Conservation (phyloP, 2,797 vertebrate genomes). For the Acanthurus lineatus region DNA sequence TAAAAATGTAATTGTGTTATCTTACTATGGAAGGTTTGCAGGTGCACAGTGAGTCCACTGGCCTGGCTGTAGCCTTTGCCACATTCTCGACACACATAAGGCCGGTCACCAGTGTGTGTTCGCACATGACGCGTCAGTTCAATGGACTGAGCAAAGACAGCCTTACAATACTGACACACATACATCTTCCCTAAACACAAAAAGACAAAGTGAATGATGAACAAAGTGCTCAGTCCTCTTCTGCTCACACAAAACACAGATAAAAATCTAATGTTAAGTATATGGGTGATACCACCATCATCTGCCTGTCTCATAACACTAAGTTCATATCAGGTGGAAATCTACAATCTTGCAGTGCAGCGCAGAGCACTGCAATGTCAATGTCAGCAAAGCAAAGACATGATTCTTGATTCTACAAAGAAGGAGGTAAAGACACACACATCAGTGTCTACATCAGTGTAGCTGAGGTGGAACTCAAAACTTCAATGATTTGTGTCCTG, state of each 20-base stretch:
- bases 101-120: constrained; percentile 93
- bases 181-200: constrained; percentile 91
- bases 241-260: neutral
- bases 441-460: too few relatives aligned
- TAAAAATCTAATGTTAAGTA: neutral
- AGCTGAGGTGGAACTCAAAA: too few relatives aligned
- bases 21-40: constrained; percentile 93
- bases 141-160: constrained; percentile 92
- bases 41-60: constrained; percentile 92
- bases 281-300: too few relatives aligned
- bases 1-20: neutral
- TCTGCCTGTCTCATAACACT: too few relatives aligned
- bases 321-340: too few relatives aligned
- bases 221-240: neutral
- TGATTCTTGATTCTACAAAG: too few relatives aligned
- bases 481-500: too few relatives aligned
- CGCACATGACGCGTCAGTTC: constrained; percentile 91
- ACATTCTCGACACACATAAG: constrained; percentile 91
- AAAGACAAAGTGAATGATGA: neutral
- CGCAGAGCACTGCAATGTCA: too few relatives aligned
- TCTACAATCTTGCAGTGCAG: too few relatives aligned
- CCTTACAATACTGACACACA: constrained; percentile 92
- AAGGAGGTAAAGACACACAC: too few relatives aligned
- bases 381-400: too few relatives aligned
- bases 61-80: constrained; percentile 95